Conservation (phyloP, 1,140 invertebrate genomes). For the Drosophila kurseongensis region DNA sequence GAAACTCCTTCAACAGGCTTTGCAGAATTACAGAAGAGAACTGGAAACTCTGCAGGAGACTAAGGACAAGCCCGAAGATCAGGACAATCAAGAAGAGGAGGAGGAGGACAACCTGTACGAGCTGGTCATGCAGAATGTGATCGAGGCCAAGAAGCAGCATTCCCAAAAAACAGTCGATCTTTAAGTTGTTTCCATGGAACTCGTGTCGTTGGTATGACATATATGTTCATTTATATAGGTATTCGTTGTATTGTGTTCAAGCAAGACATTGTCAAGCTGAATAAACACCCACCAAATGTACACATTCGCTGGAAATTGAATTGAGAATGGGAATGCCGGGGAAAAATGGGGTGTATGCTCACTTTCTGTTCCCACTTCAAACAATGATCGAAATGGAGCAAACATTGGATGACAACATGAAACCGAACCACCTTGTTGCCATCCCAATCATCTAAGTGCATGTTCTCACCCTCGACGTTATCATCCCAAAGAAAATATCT, state of each 20-base stretch:
- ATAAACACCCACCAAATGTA: slow-evolving; percentile 57
- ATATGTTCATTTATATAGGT: slow-evolving; percentile 11
- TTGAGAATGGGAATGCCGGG: slow-evolving; percentile 15
- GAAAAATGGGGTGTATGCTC: slow-evolving; percentile 31
- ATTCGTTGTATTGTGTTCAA: slow-evolving; percentile 23
- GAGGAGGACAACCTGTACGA: slow-evolving; percentile 58
- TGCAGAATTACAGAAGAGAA: slow-evolving; percentile 73
- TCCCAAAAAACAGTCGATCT: slow-evolving; percentile 29
- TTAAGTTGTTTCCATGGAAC: slow-evolving; percentile 45
- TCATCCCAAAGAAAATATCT: slow-evolving; percentile 12
- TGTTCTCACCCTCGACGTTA: slow-evolving; percentile 40
- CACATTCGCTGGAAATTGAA: slow-evolving; percentile 49
- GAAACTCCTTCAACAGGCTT: slow-evolving; percentile 67
- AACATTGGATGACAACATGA: slow-evolving; percentile 29
- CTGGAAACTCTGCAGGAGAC: slow-evolving; percentile 35
- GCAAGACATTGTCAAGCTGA: slow-evolving; percentile 59
- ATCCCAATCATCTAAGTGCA: slow-evolving; percentile 59
- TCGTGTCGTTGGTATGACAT: neutral
- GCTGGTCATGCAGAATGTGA: slow-evolving; percentile 65
- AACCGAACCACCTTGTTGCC: slow-evolving; percentile 12
- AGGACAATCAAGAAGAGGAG: slow-evolving; percentile 1
- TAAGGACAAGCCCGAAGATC: neutral
- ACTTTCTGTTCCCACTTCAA: slow-evolving; percentile 55
- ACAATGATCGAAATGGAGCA: slow-evolving; percentile 55
- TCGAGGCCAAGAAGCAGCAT: slow-evolving; percentile 50